Evolutionary conservation across 1,140 invertebrate genomes (phyloP).

Genomic region (Bombus cullumanus): DNA sequence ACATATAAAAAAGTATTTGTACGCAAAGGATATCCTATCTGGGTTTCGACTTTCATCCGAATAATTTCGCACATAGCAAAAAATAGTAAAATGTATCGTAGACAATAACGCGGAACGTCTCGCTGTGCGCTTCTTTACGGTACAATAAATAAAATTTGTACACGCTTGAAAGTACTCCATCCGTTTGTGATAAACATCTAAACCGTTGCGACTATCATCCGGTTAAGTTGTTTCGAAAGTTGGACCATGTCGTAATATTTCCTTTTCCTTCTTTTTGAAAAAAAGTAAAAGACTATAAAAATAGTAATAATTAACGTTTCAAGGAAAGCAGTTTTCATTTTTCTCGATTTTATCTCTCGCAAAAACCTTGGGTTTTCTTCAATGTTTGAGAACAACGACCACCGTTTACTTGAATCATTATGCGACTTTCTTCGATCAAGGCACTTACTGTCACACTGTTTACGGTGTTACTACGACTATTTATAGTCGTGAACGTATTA

Average conservation of each 20-base stretch:
- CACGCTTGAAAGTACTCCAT: neutral
- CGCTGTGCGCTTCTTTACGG: neutral
- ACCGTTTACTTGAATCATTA: too few species aligned
- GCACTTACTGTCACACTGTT: neutral
- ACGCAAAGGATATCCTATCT: too few species aligned
- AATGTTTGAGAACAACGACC: too few species aligned
- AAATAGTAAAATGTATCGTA: neutral
- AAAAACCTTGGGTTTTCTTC: too few species aligned
- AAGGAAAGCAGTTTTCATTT: too few species aligned
- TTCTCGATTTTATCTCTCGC: too few species aligned
- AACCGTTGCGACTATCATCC: neutral
- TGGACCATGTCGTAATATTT: too few species aligned
- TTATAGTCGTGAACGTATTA: conserved; percentile 22
- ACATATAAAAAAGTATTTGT: too few species aligned
- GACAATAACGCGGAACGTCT: neutral
- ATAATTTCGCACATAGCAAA: neutral
- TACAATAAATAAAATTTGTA: conserved; percentile 17
- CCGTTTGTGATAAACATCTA: neutral
- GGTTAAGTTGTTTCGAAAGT: conserved; percentile 6
- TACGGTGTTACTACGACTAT: neutral
- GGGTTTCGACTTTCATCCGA: neutral
- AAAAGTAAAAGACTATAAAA: neutral
- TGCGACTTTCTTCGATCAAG: conserved; percentile 31
- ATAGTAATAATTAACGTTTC: neutral
- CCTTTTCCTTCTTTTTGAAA: too few species aligned